Evolutionary conservation across 2,888 invertebrate genomes (phyloP), one percentile per base, ranked within the genome.

Genomic region (Poecilobothrus nobilitatus): DNA sequence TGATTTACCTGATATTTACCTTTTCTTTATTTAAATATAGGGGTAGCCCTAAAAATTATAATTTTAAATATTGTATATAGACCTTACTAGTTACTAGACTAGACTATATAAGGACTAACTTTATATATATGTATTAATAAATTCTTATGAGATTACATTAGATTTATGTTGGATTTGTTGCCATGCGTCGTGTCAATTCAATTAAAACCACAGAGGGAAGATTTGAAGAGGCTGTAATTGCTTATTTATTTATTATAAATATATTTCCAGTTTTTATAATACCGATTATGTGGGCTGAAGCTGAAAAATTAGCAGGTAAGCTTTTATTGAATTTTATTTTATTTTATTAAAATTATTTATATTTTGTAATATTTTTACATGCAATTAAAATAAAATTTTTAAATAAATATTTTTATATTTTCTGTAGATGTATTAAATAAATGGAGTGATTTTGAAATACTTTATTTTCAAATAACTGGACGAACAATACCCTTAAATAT

Each of bases 161-260:
- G 81, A 73, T 79, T 69, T 88, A 88, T 73, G 84, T 88, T 20
- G 78, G 84, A 0, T 90, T 88, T 74, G 83, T 89, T 3, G 85
- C 87, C 66, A 84, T 86, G 72, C 83, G 87, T 74, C 86, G 87
- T 71, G 86, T 89, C 1, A 84, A 86, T 74, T 85, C 88, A 71
- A 81, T 88, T 21, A 81, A 84, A 65, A 84, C 86, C 0, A 81
- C 87, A 1, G 88, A 88, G 76, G 89, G 88, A 0, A 86, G 88
- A 72, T 90, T 90, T 71, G 90, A 90, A 74, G 90, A 90, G 78
- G 89, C 89, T 0, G 90, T 90, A 0, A 90, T 90, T 74, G 89
- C 89, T 70, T 90, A 90, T 76, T 81, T 90, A 0, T 90, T 90
- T 74, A 85, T 89, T n/a, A 88, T 90, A 0, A 90, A 90, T 76